Conservation (phyloP, 1,140 invertebrate genomes). For the Sarcophaga peregrina region DNA sequence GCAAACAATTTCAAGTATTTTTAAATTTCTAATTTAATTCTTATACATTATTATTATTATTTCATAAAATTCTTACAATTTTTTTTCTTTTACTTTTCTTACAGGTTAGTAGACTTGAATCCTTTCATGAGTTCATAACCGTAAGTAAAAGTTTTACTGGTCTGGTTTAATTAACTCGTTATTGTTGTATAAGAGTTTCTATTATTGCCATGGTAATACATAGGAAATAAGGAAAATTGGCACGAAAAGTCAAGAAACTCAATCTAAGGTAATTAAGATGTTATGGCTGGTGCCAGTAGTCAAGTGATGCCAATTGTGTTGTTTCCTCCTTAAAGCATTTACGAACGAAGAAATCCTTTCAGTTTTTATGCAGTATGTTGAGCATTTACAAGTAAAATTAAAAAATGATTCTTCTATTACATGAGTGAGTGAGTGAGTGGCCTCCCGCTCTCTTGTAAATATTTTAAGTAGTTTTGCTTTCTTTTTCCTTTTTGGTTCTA, state of each 20-base stretch:
- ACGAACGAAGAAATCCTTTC: conserved; percentile 8
- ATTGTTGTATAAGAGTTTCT: neutral
- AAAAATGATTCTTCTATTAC: too few species aligned
- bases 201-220: neutral
- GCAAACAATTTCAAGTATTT: too few species aligned
- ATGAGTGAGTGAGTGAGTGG: too few species aligned
- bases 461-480: too few species aligned
- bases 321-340: too few species aligned
- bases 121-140: neutral
- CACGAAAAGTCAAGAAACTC: neutral
- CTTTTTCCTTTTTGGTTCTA: too few species aligned
- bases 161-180: too few species aligned
- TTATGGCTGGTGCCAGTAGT: neutral
- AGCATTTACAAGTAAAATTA: neutral
- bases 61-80: neutral
- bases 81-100: neutral
- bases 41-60: too few species aligned
- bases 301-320: neutral
- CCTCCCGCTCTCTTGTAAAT: too few species aligned
- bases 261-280: neutral
- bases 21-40: too few species aligned
- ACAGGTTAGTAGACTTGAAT: neutral
- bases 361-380: neutral
- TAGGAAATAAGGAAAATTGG: neutral
- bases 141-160: neutral